Percentiles rank a stretch among this genome's conserved stretches.
Conservation (phyloP, 2,113 vertebrate species). For the Nyctereutes procyonoides region DNA sequence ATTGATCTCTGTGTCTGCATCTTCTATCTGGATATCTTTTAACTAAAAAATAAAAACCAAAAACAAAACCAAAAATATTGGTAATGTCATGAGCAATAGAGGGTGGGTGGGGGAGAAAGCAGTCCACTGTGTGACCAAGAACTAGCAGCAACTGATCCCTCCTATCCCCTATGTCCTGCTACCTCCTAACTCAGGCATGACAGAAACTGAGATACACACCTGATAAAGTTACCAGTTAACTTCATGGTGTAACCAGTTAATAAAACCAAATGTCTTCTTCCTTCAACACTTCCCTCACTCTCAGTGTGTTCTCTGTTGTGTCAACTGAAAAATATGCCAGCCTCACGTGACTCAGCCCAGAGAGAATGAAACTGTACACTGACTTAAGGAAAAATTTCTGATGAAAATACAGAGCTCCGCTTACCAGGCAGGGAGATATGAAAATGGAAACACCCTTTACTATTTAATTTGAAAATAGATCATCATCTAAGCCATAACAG, state of each 20-base stretch:
- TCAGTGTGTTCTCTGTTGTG: background rate
- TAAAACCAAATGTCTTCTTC: background rate
- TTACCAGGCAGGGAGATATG: background rate
- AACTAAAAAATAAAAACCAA: background rate
- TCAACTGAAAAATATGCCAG: background rate
- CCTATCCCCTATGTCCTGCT: background rate
- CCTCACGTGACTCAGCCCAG: background rate
- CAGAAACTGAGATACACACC: background rate
- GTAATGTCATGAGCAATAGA: background rate
- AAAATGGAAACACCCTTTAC: background rate
- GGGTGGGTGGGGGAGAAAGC: too few species aligned
- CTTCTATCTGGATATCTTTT: background rate
- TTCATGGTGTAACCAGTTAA: background rate
- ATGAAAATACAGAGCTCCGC: background rate
- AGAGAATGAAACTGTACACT: background rate
- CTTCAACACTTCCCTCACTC: background rate
- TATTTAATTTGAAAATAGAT: constrained; percentile 60
- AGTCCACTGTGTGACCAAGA: background rate
- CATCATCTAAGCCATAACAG: background rate
- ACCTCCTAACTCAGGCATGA: background rate
- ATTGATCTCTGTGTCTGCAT: background rate
- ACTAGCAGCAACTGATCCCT: background rate
- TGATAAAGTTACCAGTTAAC: background rate
- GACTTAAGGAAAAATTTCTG: constrained; percentile 4
- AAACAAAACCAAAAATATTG: background rate